Evolutionary conservation across 1,140 invertebrate species (phyloP).

Genomic region (Papilio helenus): DNA sequence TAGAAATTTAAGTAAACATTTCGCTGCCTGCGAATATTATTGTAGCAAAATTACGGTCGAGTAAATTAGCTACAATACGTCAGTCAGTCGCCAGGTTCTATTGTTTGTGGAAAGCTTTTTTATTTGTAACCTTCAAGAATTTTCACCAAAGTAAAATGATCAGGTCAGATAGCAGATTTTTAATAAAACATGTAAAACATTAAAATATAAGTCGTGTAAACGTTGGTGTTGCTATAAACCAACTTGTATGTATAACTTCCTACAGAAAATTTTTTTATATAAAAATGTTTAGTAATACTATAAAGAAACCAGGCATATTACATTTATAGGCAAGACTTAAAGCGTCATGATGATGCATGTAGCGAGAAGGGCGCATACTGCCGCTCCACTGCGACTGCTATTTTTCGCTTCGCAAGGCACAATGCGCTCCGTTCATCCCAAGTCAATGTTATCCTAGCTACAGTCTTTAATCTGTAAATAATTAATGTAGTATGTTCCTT

Average conservation of each 20-base stretch:
- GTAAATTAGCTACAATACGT: background rate
- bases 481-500: background rate
- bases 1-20: background rate
- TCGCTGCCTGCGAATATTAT: background rate
- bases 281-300: background rate
- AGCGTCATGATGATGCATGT: background rate
- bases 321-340: background rate
- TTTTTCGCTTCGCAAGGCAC: background rate
- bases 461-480: background rate
- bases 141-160: background rate
- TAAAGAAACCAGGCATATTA: background rate
- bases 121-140: background rate
- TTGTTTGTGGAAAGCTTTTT: background rate
- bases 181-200: too few species aligned
- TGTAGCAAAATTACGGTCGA: background rate
- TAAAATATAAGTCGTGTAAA: background rate
- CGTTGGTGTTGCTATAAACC: background rate
- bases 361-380: background rate
- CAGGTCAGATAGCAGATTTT: background rate
- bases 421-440: background rate
- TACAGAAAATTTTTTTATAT: background rate
- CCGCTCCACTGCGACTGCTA: background rate
- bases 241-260: too few species aligned
- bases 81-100: background rate
- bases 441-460: background rate